These are phyloP conservation scores for Phyllopteryx taeniolatus DNA, from an alignment of 2,113 vertebrate genomes.

Conservation along the genomic window DNA sequence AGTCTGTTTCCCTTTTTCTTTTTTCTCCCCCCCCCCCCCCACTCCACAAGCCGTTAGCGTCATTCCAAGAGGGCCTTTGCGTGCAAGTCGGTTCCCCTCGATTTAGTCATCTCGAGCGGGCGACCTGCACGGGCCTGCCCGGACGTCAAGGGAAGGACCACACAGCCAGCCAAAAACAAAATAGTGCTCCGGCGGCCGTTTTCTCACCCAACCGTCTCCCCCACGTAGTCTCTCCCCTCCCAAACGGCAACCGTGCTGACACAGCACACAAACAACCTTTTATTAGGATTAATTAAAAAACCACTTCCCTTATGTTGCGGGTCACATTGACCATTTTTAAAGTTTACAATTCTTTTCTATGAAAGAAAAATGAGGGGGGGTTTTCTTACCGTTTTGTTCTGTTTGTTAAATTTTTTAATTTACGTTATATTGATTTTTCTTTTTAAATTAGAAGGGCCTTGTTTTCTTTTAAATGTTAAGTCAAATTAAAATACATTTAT, in stretches of 20 bases:
- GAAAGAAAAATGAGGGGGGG: too few relatives aligned
- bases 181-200: background rate
- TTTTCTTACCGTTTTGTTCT: too few relatives aligned
- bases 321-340: too few relatives aligned
- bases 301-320: background rate
- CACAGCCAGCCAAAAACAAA: conserved; percentile 39
- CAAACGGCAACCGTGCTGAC: background rate
- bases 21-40: conserved; percentile 2
- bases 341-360: too few relatives aligned
- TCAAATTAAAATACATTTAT: too few relatives aligned
- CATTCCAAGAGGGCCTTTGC: conserved; percentile 52
- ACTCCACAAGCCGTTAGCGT: conserved; percentile 32
- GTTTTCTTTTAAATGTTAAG: too few relatives aligned
- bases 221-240: conserved; percentile 16
- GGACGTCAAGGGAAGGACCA: conserved; percentile 40
- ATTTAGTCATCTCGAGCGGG: conserved; percentile 54
- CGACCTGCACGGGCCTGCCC: conserved; percentile 62
- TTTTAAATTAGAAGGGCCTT: too few relatives aligned
- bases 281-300: conserved; percentile 37
- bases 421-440: too few relatives aligned
- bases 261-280: conserved; percentile 58
- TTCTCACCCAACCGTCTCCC: background rate
- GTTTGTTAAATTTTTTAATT: too few relatives aligned
- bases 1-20: background rate
- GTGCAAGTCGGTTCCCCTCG: conserved; percentile 54